Conservation (phyloP, 2,113 vertebrate genomes). For the Cairina moschata region DNA sequence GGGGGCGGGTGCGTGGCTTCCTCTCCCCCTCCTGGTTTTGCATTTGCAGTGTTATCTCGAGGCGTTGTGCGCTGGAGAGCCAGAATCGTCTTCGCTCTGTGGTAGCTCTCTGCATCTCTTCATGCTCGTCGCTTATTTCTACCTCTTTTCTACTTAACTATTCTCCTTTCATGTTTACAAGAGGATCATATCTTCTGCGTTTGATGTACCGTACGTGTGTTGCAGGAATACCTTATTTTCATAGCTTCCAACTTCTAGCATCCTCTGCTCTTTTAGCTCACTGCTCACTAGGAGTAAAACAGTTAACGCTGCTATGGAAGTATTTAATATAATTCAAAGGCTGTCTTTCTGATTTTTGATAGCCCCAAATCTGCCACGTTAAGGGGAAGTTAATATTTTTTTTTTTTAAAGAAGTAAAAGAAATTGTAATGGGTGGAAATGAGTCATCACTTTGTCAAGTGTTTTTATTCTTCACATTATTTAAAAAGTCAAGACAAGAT, state of each 20-base stretch:
- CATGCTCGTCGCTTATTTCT: not conserved
- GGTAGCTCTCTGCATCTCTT: rapidly evolving
- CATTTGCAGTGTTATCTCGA: rapidly evolving
- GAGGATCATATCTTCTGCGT: rapidly evolving
- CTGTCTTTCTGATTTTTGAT: not conserved
- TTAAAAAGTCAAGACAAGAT: not conserved
- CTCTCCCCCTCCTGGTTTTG: not conserved
- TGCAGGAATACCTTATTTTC: not conserved
- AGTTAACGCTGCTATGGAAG: not conserved
- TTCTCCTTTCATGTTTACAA: not conserved
- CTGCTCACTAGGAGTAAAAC: not conserved
- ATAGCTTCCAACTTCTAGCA: not conserved
- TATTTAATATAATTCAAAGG: not conserved
- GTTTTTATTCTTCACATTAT: not conserved
- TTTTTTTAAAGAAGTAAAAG: not conserved
- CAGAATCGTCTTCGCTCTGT: not conserved
- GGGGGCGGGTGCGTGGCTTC: rapidly evolving
- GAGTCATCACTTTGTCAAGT: not conserved
- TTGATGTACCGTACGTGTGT: not conserved
- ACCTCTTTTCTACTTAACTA: not conserved
- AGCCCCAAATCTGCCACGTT: not conserved
- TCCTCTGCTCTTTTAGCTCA: not conserved
- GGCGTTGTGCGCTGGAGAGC: not conserved
- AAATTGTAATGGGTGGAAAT: not conserved
- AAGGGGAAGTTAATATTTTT: not conserved